Base-by-base conservation (phyloP, 2,797 vertebrate species). In the Chelonia mydas region DNA sequence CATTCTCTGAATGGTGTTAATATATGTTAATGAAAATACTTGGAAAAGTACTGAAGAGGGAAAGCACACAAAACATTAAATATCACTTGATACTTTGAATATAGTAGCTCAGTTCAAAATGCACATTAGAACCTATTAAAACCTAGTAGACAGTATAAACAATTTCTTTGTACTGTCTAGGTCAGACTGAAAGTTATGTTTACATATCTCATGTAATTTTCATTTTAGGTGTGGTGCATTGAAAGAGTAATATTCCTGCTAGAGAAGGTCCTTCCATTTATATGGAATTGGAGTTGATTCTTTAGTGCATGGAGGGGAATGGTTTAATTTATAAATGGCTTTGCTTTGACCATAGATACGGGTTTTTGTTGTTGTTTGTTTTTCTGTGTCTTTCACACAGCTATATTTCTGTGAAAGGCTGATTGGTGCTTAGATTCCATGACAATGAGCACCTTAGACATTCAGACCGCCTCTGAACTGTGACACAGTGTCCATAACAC, bases 331-430 rank as follows among this genome's bases (percentile, higher is more conserved):
- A 27, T 51, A 53, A 1, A 0, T 0, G 0, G 50, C 65, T 79
- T 88, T 55, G 65, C 78, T 89, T 27, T 68, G 68, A 78, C 83
- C 89, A 6, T 7, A 0, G 53, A 84, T 45, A 74, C 47, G 2
- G 61, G 53, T 21, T 21, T 53, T 17, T 53, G 41, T 21, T 53
- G 41, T 21, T 21, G 3, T 8, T 8, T 3, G 33, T 31, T 0
- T 0, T 6, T 13, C 1, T 0, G 57, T 0, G 0, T 33, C 77
- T 94, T 74, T 45, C 33, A 7, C 13, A 4, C 0, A 0, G 50
- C 41, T 53, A 37, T 74, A 74, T 27, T 33, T 50, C 85, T 92
- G 81, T 49, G 50, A 41, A 1, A 28, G 49, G 51, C 59, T 49
- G 90, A 33, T 51, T 33, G 31, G 19, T 53, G 77, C 49, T 51